These are phyloP conservation scores for Antitype chi DNA, from an alignment of 2,888 invertebrate genomes.

Conservation along the genomic window DNA sequence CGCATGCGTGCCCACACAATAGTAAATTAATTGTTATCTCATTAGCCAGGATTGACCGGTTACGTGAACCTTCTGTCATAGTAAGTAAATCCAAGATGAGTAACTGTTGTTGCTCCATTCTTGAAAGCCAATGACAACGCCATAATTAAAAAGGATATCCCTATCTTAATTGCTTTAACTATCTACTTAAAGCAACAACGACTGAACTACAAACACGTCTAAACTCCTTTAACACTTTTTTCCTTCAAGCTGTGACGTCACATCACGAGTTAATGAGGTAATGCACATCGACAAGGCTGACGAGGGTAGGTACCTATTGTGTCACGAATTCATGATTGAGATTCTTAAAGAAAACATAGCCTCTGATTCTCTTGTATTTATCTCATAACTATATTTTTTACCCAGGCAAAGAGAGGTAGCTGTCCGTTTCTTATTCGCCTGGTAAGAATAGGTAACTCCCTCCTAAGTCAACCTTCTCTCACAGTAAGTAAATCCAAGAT, in stretches of 20 bases:
- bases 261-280: conserved; percentile 51
- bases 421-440: neutral
- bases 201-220: conserved; percentile 10
- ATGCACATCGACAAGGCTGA: conserved; percentile 51
- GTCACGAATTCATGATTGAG: too few relatives aligned
- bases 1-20: too few relatives aligned
- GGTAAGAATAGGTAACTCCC: neutral
- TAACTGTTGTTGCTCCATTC: neutral
- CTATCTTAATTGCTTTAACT: neutral
- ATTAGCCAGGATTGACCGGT: too few relatives aligned
- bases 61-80: neutral
- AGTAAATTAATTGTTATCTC: too few relatives aligned
- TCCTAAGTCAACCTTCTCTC: neutral
- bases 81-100: neutral
- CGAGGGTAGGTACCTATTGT: too few relatives aligned
- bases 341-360: too few relatives aligned
- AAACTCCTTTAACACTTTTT: conserved; percentile 14
- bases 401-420: neutral
- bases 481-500: neutral
- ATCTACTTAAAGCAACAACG: neutral
- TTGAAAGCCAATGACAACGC: neutral
- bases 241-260: conserved; percentile 37
- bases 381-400: neutral
- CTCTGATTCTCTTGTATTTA: neutral
- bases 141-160: neutral